A percentile compares a stretch with the other conserved stretches of the same genome.
Evolutionary conservation across 2,113 vertebrate genomes (phyloP).

Genomic region (Epinephelus fuscoguttatus): DNA sequence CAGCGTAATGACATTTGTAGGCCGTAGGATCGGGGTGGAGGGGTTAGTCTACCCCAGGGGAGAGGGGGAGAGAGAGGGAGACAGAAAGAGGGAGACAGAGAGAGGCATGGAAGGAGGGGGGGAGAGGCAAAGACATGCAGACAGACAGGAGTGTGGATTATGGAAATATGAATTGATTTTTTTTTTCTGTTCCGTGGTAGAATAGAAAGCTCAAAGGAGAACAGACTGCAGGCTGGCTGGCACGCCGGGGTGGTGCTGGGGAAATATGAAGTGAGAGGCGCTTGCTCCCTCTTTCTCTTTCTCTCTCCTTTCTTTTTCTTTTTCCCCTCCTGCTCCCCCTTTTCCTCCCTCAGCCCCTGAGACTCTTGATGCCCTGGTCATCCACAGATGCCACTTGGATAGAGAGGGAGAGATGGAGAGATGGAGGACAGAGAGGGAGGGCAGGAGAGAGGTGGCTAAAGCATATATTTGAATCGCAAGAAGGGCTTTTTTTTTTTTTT

Average conservation of each 20-base stretch:
- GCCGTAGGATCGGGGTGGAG: slow-evolving; percentile 92
- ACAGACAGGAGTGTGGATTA: slow-evolving; percentile 98
- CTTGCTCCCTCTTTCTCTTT: slow-evolving; percentile 80
- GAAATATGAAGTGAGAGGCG: slow-evolving; percentile 93
- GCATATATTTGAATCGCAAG: slow-evolving; percentile 91
- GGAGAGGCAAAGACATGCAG: slow-evolving; percentile 78
- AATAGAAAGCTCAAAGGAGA: slow-evolving; percentile 93
- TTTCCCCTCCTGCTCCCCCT: slow-evolving; percentile 44
- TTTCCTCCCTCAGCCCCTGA: slow-evolving; percentile 79
- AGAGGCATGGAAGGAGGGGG: slow-evolving; percentile 44
- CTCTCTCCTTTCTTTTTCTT: slow-evolving; percentile 7
- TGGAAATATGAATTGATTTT: slow-evolving; percentile 99
- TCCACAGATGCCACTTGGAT: slow-evolving; percentile 93
- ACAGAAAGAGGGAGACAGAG: slow-evolving; percentile 46
- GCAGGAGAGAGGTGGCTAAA: slow-evolving; percentile 79
- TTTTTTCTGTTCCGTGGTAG: slow-evolving; percentile 84
- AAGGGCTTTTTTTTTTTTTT: slow-evolving; percentile 63
- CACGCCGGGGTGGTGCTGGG: slow-evolving; percentile 84
- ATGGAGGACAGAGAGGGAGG: slow-evolving; percentile 24
- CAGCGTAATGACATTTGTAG: slow-evolving; percentile 98
- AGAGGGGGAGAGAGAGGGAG: slow-evolving; percentile 65
- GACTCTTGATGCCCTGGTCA: slow-evolving; percentile 90
- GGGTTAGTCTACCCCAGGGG: slow-evolving; percentile 97
- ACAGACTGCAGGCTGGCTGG: slow-evolving; percentile 91
- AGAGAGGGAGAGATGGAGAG: slow-evolving; percentile 66